Evolutionary conservation across 2,797 vertebrate genomes (phyloP).

Genomic region (Darevskia nairensis): DNA sequence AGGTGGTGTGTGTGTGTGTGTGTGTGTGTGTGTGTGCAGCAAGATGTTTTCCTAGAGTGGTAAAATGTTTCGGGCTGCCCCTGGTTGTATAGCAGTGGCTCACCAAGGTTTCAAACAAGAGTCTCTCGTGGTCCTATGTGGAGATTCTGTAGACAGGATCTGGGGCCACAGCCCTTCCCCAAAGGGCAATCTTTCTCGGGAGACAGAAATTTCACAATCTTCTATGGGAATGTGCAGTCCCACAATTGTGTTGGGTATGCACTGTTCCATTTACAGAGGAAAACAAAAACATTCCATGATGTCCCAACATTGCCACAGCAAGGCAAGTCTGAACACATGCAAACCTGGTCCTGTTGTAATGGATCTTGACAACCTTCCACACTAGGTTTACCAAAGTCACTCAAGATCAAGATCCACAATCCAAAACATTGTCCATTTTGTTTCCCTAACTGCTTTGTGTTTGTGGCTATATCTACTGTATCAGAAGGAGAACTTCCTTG

Average conservation of each 20-base stretch:
- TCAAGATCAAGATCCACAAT: neutral
- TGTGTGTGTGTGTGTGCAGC: too few species aligned
- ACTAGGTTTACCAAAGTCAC: neutral
- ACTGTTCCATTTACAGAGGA: neutral
- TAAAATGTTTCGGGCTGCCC: too few species aligned
- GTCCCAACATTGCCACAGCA: neutral
- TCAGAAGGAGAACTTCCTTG: neutral
- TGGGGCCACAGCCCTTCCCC: neutral
- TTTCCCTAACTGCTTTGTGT: neutral
- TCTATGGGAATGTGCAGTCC: too few species aligned
- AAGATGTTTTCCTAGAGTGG: too few species aligned
- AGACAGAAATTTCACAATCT: neutral
- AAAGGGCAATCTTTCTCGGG: neutral
- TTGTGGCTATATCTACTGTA: neutral
- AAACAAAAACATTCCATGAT: neutral
- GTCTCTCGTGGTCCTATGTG: neutral
- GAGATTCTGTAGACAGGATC: neutral
- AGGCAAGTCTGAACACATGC: neutral
- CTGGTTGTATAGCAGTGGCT: neutral
- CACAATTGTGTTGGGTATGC: neutral
- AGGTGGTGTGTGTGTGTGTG: too few species aligned
- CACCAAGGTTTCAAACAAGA: neutral
- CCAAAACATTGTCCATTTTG: neutral
- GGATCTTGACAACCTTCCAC: neutral
- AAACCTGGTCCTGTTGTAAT: neutral